Conservation (phyloP, 92 coral and sea anemone species). For the Phymanthus crucifer region DNA sequence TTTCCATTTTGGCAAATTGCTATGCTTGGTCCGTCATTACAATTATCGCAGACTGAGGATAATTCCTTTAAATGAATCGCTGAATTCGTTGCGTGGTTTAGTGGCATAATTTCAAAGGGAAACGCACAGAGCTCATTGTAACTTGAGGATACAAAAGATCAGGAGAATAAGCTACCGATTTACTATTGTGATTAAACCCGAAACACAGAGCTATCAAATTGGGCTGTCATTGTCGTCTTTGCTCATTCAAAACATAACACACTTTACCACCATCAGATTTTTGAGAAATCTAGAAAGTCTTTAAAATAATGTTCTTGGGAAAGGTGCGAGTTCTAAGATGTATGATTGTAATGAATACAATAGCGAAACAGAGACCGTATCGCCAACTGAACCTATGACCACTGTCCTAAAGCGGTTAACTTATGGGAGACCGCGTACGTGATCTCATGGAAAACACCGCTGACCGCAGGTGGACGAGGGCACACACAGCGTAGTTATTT, state of each 20-base stretch:
- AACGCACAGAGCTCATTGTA: neutral
- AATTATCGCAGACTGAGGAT: neutral
- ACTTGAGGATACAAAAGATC: conserved; percentile 1
- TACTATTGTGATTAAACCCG: neutral
- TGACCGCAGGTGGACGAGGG: neutral
- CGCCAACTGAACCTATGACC: neutral
- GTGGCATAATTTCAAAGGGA: neutral
- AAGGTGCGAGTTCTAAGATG: neutral
- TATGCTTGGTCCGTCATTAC: neutral
- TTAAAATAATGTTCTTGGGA: neutral
- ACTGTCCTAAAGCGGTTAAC: neutral
- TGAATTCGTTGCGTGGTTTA: neutral
- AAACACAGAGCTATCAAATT: neutral
- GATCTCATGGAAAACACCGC: conserved; percentile 1
- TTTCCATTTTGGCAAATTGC: neutral
- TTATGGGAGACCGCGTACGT: neutral
- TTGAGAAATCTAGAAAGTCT: neutral
- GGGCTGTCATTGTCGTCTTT: neutral
- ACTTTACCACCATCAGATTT: neutral
- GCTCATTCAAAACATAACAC: neutral
- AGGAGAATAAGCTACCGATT: neutral
- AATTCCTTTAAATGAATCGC: neutral
- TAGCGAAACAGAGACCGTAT: neutral
- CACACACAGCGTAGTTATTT: neutral
- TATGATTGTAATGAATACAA: neutral